Evolutionary conservation across 1,140 invertebrate genomes (phyloP), one percentile per base, ranked within the genome.

Genomic region (Drosophila seguyi): DNA sequence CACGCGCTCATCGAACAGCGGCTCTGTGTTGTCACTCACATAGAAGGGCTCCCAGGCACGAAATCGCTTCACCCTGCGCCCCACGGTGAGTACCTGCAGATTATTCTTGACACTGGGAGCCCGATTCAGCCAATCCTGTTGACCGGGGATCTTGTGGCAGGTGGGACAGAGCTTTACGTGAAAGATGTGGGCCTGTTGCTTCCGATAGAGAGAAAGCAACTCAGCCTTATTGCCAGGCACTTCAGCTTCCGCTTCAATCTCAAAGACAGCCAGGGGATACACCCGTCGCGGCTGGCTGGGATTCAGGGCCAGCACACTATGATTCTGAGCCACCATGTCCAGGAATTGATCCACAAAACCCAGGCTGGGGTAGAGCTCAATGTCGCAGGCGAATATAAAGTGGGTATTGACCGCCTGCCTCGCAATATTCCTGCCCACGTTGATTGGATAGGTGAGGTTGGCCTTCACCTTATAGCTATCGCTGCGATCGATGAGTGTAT

Each of bases 21-120:
- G 97, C 77, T 98, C 97, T 16, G 94, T 93, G 91, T 97, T 96
- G 1, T 97, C 97, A 27, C 97, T 97, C 50, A 98, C 97, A 82
- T 96, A 97, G 84, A 98, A 97, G 1, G 97, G 97, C 91, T 98
- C 97, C 97, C 97, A 98, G 81, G 96, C 95, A 6, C 95, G 93
- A 81, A 95, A 96, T 45, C 94, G 94, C 6, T 96, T 95, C 16
- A 94, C 95, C 22, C 97, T 93, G 79, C 97, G 96, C 0, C 96
- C 96, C 4, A 96, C 94, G 76, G 97, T 95, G 91, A 98, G 98
- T 8, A 98, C 94, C 53, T 95, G 94, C 65, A 98, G 92, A 53
- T 93, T 92, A 60, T 94, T 93, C 0, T 94, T 95, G 83, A 95
- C 94, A 4, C 53, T 62, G 4, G 29, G 22, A 11, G 94, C 91